Evolutionary conservation across 2,113 vertebrate genomes (phyloP).

Genomic region (Cranoglanis bouderius): DNA sequence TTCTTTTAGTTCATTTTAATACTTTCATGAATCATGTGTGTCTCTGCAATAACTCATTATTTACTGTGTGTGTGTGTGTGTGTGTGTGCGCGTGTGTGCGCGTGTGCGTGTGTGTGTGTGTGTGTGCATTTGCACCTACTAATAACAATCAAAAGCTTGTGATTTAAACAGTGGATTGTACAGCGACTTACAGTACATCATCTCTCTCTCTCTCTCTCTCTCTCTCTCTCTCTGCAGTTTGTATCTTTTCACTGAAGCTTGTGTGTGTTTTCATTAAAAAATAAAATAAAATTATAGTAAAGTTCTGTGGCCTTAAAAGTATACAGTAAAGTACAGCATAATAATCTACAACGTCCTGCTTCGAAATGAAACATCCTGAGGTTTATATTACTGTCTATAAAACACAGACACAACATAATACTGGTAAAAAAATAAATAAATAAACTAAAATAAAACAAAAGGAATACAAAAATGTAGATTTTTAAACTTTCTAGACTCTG

Average conservation of each 20-base stretch:
- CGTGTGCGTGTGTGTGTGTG: not conserved
- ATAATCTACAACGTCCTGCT: not conserved
- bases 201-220: not conserved
- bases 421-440: too few relatives aligned
- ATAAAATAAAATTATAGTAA: not conserved
- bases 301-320: not conserved
- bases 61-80: too few relatives aligned
- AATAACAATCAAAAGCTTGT: too few relatives aligned
- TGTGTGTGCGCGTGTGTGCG: constrained; percentile 5
- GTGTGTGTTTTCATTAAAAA: not conserved
- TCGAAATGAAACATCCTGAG: too few relatives aligned
- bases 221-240: not conserved
- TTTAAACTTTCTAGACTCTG: too few relatives aligned
- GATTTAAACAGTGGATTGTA: not conserved
- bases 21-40: not conserved
- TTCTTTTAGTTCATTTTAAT: too few relatives aligned
- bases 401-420: too few relatives aligned
- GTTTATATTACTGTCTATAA: too few relatives aligned
- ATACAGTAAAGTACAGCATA: not conserved
- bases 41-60: not conserved
- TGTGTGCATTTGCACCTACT: too few relatives aligned
- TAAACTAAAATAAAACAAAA: too few relatives aligned
- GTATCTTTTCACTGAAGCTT: not conserved
- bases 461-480: too few relatives aligned
- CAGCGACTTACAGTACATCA: too few relatives aligned